Evolutionary conservation across 2,113 vertebrate species (phyloP).

Genomic region (Narcine bancroftii): DNA sequence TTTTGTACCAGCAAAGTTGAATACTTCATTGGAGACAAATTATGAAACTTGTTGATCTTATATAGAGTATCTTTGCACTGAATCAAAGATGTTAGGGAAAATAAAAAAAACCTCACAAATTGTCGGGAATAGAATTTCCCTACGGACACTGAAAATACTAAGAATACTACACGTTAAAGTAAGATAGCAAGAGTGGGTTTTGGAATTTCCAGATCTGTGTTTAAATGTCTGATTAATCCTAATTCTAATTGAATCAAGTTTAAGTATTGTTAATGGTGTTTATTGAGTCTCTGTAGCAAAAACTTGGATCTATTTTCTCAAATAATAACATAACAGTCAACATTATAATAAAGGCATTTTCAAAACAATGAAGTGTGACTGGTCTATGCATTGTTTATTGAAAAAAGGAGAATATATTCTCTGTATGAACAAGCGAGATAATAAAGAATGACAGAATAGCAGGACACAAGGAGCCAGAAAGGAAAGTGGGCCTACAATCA

Average conservation of each 20-base stretch:
- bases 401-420: background rate
- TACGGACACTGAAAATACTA: too few relatives aligned
- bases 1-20: too few relatives aligned
- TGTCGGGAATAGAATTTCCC: too few relatives aligned
- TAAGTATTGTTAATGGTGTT: background rate
- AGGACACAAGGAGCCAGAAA: background rate
- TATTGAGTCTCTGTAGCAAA: background rate
- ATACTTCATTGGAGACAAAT: too few relatives aligned
- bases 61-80: too few relatives aligned
- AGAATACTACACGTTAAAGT: too few relatives aligned
- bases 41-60: too few relatives aligned
- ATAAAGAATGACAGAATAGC: background rate
- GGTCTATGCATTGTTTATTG: background rate
- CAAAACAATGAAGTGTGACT: background rate
- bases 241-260: background rate
- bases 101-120: too few relatives aligned
- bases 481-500: background rate
- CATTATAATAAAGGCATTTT: constrained; percentile 12
- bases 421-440: constrained; percentile 33
- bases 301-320: constrained; percentile 5
- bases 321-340: background rate
- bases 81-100: too few relatives aligned
- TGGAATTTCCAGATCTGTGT: background rate
- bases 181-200: background rate
- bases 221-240: background rate